phyloP scores from a whole-genome alignment of 2,888 invertebrate genomes.

The Piscicola geometra region DNA sequence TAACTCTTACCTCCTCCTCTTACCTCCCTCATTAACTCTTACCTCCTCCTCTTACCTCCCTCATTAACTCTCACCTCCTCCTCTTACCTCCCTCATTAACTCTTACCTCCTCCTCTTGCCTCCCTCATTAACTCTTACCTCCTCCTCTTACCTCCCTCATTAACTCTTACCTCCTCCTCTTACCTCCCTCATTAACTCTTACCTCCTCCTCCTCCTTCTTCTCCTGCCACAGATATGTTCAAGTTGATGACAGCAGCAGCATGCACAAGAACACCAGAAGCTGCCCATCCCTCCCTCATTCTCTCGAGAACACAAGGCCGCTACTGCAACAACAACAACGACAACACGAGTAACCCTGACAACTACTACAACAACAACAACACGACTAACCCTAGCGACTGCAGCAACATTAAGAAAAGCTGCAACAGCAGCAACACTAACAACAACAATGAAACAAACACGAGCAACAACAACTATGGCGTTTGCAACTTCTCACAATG shows the following conservation, averaged over 20 bases:
- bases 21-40: too few relatives aligned
- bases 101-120: neutral
- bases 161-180: neutral
- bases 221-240: neutral
- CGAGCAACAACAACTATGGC: neutral
- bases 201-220: neutral
- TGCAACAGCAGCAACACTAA: neutral
- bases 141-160: neutral
- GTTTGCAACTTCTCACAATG: too few relatives aligned
- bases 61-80: neutral
- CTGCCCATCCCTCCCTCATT: too few relatives aligned
- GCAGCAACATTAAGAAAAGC: slow-evolving; percentile 7
- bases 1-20: neutral
- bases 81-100: neutral
- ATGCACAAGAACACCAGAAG: neutral
- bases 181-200: neutral
- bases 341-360: neutral
- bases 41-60: neutral
- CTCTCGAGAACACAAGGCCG: too few relatives aligned
- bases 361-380: too few relatives aligned
- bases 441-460: too few relatives aligned
- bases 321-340: neutral
- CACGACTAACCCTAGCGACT: neutral
- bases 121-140: neutral
- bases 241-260: neutral